Percentiles rank a stretch among this genome's conserved stretches.
Conservation (phyloP, 1,140 invertebrate species). For the Scaptodrosophila lebanonensis region DNA sequence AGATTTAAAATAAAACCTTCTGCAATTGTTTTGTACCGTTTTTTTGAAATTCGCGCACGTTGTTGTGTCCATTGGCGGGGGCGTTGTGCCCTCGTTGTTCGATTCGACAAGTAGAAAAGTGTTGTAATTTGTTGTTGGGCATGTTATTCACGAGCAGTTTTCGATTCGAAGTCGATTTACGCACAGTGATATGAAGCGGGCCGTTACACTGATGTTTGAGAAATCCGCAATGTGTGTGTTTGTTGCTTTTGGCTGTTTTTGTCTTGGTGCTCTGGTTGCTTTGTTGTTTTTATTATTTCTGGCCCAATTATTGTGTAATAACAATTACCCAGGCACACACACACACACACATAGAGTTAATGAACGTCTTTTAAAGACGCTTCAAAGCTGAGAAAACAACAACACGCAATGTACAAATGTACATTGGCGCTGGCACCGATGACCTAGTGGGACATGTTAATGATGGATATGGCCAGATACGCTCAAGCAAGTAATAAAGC, state of each 20-base stretch:
- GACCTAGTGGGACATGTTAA: slow-evolving; percentile 69
- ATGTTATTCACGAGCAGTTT: too few relatives aligned
- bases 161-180: too few relatives aligned
- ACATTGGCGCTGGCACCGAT: slow-evolving; percentile 29
- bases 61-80: too few relatives aligned
- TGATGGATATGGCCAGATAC: slow-evolving; percentile 65
- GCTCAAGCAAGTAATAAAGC: slow-evolving; percentile 41
- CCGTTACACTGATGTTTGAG: background rate
- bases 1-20: too few relatives aligned
- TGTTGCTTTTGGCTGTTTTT: slow-evolving; percentile 9
- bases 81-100: too few relatives aligned
- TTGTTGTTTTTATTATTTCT: slow-evolving; percentile 27
- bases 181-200: too few relatives aligned
- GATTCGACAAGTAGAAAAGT: too few relatives aligned
- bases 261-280: slow-evolving; percentile 5
- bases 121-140: too few relatives aligned
- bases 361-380: slow-evolving; percentile 39
- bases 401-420: slow-evolving; percentile 42
- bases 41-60: too few relatives aligned
- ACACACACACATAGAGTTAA: slow-evolving; percentile 27
- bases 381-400: slow-evolving; percentile 36
- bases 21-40: too few relatives aligned
- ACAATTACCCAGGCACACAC: slow-evolving; percentile 45
- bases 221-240: slow-evolving; percentile 35
- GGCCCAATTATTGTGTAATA: slow-evolving; percentile 66